These are phyloP conservation scores for Steinernema khuongi DNA, from an alignment of 1,140 invertebrate species.

Conservation along the genomic window DNA sequence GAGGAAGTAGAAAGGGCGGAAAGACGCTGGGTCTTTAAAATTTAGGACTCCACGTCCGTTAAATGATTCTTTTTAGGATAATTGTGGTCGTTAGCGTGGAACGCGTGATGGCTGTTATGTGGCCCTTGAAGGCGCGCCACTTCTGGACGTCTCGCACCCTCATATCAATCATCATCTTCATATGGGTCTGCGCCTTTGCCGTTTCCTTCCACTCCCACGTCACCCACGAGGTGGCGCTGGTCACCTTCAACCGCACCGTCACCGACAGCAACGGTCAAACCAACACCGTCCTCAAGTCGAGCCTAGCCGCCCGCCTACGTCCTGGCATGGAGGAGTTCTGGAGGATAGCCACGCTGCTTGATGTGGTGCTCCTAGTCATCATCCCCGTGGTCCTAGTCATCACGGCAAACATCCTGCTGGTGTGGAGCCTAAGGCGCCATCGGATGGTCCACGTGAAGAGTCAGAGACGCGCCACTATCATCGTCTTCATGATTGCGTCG, in stretches of 20 bases:
- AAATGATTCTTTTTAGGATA: slow-evolving; percentile 33
- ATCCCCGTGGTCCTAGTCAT: slow-evolving; percentile 41
- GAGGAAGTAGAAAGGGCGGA: too few relatives aligned
- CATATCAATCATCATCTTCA: slow-evolving; percentile 28
- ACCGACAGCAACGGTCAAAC: slow-evolving; percentile 23
- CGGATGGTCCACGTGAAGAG: slow-evolving; percentile 29
- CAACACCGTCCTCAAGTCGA: slow-evolving; percentile 7
- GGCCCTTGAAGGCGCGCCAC: slow-evolving; percentile 30
- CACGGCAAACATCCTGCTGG: slow-evolving; percentile 36
- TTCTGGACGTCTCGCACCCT: slow-evolving; percentile 45
- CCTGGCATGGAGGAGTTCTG: slow-evolving; percentile 36
- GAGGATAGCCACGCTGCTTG: slow-evolving; percentile 33
- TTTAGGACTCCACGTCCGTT: not conserved
- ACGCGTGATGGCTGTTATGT: slow-evolving; percentile 41
- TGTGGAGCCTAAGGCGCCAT: slow-evolving; percentile 23
- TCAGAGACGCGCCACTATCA: slow-evolving; percentile 40
- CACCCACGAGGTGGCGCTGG: slow-evolving; percentile 32
- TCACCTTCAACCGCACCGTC: slow-evolving; percentile 38
- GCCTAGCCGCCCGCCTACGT: slow-evolving; percentile 12
- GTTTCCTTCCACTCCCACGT: slow-evolving; percentile 43
- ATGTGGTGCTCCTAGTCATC: slow-evolving; percentile 39
- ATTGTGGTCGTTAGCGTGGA: slow-evolving; percentile 48
- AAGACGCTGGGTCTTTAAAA: not conserved
- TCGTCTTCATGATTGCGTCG: slow-evolving; percentile 42
- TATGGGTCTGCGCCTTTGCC: slow-evolving; percentile 29